phyloP scores from a whole-genome alignment of 1,140 invertebrate species.

The Meteorus sp. region DNA sequence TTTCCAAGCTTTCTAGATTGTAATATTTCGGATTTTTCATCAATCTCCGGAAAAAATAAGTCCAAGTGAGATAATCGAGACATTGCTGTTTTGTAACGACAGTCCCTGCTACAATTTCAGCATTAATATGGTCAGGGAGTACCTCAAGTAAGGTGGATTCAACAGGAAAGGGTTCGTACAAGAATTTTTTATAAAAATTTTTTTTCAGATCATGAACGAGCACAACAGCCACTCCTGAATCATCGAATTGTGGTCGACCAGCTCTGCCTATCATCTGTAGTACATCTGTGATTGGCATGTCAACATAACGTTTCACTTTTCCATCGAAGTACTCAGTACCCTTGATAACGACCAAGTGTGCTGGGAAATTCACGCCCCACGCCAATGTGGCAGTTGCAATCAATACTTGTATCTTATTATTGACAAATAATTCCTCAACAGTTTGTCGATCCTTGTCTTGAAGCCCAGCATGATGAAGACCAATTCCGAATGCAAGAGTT shows the following conservation, averaged over 20 bases:
- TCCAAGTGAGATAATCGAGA: conserved; percentile 97
- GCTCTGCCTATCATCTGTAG: conserved; percentile 99
- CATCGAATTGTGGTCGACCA: conserved; percentile 94
- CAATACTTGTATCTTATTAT: conserved; percentile 97
- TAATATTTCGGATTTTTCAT: conserved; percentile 95
- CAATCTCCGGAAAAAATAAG: conserved; percentile 94
- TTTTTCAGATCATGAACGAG: conserved; percentile 98
- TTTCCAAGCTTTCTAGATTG: conserved; percentile 76
- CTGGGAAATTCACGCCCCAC: conserved; percentile 99
- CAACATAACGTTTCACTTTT: conserved; percentile 94
- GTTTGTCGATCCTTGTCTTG: conserved; percentile 88
- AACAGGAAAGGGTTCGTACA: conserved; percentile 99
- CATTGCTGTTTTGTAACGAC: conserved; percentile 91
- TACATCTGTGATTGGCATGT: conserved; percentile 99
- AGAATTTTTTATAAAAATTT: conserved; percentile 98
- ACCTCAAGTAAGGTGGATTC: conserved; percentile 93
- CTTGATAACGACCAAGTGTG: conserved; percentile 81
- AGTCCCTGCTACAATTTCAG: conserved; percentile 94
- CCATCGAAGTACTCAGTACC: conserved; percentile 99
- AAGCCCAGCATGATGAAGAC: conserved; percentile 96
- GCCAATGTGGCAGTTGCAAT: conserved; percentile 97
- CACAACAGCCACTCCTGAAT: conserved; percentile 93
- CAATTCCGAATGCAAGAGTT: conserved; percentile 95
- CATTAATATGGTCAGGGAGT: conserved; percentile 95
- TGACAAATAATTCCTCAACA: conserved; percentile 94